Evolutionary conservation across 2,888 invertebrate genomes (phyloP).

Genomic region (Xestia c-nigrum): DNA sequence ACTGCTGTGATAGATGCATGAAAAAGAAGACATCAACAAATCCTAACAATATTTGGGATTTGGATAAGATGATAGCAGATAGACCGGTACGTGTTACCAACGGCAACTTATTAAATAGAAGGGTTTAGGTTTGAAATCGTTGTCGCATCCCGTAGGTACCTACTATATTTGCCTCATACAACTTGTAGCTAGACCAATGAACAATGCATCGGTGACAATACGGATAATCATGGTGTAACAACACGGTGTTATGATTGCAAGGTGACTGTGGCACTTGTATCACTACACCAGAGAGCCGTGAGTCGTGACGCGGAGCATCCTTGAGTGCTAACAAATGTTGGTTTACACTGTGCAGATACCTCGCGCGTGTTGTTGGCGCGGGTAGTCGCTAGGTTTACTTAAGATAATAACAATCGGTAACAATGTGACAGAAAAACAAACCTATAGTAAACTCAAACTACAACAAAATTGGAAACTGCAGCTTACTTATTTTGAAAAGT

Average conservation of each 20-base stretch:
- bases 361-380: constrained; percentile 15
- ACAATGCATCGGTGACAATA: constrained; percentile 18
- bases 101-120: not conserved
- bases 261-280: not conserved
- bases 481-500: not conserved
- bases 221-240: constrained; percentile 11
- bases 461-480: not conserved
- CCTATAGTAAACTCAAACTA: not conserved
- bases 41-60: not conserved
- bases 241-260: not conserved
- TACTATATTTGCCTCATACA: not conserved
- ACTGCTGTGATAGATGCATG: not conserved
- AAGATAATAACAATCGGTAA: constrained; percentile 12
- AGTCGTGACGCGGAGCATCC: not conserved
- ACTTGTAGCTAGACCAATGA: not conserved
- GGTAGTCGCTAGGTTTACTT: constrained; percentile 25
- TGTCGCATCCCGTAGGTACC: not conserved
- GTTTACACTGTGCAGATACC: not conserved
- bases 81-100: not conserved
- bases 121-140: not conserved
- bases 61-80: not conserved
- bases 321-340: constrained; percentile 6
- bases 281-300: not conserved
- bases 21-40: not conserved
- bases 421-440: constrained; percentile 3